Conservation (phyloP, 2,113 vertebrate genomes). For the Zosterops hypoxanthus region DNA sequence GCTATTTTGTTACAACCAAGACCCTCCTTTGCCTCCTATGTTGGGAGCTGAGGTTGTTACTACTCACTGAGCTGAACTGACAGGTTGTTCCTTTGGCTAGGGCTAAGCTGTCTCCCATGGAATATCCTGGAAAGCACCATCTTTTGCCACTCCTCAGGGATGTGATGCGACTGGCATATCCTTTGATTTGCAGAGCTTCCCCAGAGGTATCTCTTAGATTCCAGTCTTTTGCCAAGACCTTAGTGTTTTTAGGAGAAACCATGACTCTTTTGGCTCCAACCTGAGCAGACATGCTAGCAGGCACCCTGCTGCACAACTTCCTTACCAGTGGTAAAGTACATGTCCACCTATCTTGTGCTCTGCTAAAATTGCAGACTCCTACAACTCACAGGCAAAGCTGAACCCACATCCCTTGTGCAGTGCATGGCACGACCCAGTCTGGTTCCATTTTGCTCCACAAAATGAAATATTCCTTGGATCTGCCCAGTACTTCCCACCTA, state of each 20-base stretch:
- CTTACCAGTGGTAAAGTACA: background rate
- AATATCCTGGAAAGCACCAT: background rate
- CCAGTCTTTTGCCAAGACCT: background rate
- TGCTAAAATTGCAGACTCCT: background rate
- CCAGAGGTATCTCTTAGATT: background rate
- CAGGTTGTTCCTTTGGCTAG: background rate
- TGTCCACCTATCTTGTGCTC: background rate
- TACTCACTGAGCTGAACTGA: background rate
- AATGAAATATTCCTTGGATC: background rate
- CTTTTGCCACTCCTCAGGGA: background rate
- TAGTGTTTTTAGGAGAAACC: background rate
- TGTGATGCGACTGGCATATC: no score
- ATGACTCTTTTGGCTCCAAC: background rate
- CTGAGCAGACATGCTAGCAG: background rate
- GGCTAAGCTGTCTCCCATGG: background rate
- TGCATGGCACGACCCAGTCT: background rate
- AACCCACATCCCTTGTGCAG: background rate
- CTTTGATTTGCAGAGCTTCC: background rate
- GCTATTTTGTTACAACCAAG: background rate
- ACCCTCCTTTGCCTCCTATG: background rate
- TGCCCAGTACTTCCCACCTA: accelerated
- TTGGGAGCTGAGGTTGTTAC: background rate
- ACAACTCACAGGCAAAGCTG: background rate
- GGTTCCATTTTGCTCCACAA: background rate
- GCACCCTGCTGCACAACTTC: background rate